Evolutionary conservation across 2,888 invertebrate species (phyloP), one percentile per base, ranked within the genome.

Genomic region (Drosophila greeni): DNA sequence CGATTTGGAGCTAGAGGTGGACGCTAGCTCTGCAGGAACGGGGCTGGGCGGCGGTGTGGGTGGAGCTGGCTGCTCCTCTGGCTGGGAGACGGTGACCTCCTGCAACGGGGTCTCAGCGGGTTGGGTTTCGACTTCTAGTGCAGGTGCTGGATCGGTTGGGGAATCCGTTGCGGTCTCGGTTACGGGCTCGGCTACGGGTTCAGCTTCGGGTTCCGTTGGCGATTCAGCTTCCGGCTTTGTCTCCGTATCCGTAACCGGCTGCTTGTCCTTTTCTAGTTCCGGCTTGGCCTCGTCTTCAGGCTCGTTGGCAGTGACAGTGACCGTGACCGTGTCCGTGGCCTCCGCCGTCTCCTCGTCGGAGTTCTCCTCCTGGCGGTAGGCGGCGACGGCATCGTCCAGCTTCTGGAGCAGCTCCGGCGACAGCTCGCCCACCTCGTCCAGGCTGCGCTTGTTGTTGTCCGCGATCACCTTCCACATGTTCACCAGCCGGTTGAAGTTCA

Each of bases 401-500:
- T 83, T 71, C 6, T 67, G 72, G 34, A 80, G 70, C 65, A 82
- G 52, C 43, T 83, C 81, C 39, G 75, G 78, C 43, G 81, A 75
- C 53, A 83, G 26, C 39, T 83, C 82, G 11, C 70, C 72, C 37
- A 76, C 62, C 53, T 79, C 82, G 31, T 83, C 79, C 23, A 79
- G 79, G 8, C 66, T 67, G 16, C 76, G 78, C 61, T 82, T 78
- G 59, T 85, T 82, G 45, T 84, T 86, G 42, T 86, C 86, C 26
- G 85, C 77, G 20, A 86, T 85, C 29, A 86, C 62, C 53, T 86
- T 80, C 87, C 86, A 87, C 76, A 86, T 82, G 59, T 74, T 84
- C 14, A 85, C 79, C 53, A 86, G 54, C 23, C 77, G 74, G 36
- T 66, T 81, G 37, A 81, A 81, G 39, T 76, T 81, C 71, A 73